Percentiles rank a stretch among this genome's conserved stretches.
Evolutionary conservation across 2,888 invertebrate species (phyloP).

Genomic region (Drosophila fungiperda): DNA sequence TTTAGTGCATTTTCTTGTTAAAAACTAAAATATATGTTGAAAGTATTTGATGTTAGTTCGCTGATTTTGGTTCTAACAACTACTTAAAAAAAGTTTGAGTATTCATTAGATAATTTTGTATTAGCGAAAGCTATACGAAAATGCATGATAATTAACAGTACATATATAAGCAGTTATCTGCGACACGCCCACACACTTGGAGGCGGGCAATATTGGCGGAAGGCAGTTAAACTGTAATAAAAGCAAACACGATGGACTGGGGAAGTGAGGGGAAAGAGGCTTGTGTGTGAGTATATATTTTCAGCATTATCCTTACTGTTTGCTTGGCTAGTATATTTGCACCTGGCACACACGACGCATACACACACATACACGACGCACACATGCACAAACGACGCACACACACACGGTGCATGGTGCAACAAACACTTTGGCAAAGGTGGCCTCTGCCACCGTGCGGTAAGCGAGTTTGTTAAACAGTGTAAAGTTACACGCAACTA

Average conservation of each 20-base stretch:
- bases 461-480: conserved; percentile 75
- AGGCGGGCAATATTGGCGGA: conserved; percentile 49
- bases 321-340: conserved; percentile 60
- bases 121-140: conserved; percentile 13
- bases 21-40: background rate
- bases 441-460: conserved; percentile 40
- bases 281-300: conserved; percentile 10
- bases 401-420: conserved; percentile 42
- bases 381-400: conserved; percentile 18
- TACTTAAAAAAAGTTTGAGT: conserved; percentile 7
- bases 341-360: conserved; percentile 52
- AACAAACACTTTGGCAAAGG: conserved; percentile 52
- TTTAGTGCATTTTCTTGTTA: background rate
- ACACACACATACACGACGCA: conserved; percentile 33
- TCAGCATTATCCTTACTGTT: conserved; percentile 52
- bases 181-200: conserved; percentile 18
- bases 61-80: background rate
- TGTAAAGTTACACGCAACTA: conserved; percentile 79
- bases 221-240: conserved; percentile 51
- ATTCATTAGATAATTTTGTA: conserved; percentile 21
- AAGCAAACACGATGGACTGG: conserved; percentile 23
- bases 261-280: background rate
- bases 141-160: conserved; percentile 40
- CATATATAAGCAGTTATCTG: conserved; percentile 11
- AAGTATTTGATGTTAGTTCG: conserved; percentile 1